These are phyloP conservation scores for Cerceris rybyensis DNA, from an alignment of 2,888 invertebrate genomes.

Conservation along the genomic window DNA sequence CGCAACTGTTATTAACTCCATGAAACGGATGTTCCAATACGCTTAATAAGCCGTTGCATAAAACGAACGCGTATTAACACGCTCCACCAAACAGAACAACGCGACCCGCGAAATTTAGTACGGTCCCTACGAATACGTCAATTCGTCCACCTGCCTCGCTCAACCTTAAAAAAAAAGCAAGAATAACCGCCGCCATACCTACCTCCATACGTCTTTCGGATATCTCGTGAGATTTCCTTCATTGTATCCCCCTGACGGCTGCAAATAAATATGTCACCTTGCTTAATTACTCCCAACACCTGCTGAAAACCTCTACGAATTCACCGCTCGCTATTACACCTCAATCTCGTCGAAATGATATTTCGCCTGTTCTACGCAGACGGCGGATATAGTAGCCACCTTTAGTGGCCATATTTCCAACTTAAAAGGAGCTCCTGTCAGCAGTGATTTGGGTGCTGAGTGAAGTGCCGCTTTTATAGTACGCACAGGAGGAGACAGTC, in stretches of 20 bases:
- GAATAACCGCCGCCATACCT: too few species aligned
- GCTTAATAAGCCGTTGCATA: background rate
- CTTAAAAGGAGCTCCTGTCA: slow-evolving; percentile 65
- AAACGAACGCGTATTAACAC: background rate
- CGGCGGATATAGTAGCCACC: slow-evolving; percentile 43
- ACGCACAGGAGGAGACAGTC: slow-evolving; percentile 71
- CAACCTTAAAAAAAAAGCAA: background rate
- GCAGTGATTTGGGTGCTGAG: slow-evolving; percentile 63
- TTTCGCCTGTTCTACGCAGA: slow-evolving; percentile 11
- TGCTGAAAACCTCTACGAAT: slow-evolving; percentile 22
- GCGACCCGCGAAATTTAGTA: slow-evolving; percentile 3
- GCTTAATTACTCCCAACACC: slow-evolving; percentile 35
- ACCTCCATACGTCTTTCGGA: background rate
- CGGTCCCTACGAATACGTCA: slow-evolving; percentile 18
- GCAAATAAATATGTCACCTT: slow-evolving; percentile 26
- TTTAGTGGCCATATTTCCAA: slow-evolving; percentile 63
- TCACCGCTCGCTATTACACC: slow-evolving; percentile 2
- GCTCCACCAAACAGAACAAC: background rate
- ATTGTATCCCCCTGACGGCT: slow-evolving; percentile 5
- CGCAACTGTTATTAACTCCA: slow-evolving; percentile 23
- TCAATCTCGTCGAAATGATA: slow-evolving; percentile 17
- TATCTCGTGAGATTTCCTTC: slow-evolving; percentile 7
- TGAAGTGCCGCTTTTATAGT: slow-evolving; percentile 68
- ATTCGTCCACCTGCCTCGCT: slow-evolving; percentile 18
- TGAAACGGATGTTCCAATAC: slow-evolving; percentile 5